Conservation (phyloP, 2,888 invertebrate genomes). For the Troilus luridus region DNA sequence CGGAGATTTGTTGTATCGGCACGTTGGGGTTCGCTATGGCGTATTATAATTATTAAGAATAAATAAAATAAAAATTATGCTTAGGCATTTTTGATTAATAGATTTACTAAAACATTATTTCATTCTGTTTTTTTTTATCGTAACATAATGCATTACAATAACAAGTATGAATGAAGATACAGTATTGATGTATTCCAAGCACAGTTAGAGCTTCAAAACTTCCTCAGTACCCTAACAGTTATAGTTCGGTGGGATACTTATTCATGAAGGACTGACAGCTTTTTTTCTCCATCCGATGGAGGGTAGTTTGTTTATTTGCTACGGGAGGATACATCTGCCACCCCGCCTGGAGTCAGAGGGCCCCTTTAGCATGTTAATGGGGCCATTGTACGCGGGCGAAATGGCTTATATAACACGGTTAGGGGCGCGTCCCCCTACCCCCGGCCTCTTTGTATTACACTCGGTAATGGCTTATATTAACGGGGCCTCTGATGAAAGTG, state of each 20-base stretch:
- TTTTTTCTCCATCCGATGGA: not conserved
- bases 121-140: too few species aligned
- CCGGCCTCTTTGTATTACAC: not conserved
- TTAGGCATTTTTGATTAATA: too few species aligned
- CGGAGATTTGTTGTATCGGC: too few species aligned
- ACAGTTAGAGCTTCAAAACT: not conserved
- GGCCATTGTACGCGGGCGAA: not conserved
- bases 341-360: not conserved
- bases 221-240: not conserved
- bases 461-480: conserved; percentile 42
- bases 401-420: conserved; percentile 46
- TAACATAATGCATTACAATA: too few species aligned
- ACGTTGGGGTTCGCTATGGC: too few species aligned
- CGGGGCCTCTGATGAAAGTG: conserved; percentile 10
- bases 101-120: too few species aligned
- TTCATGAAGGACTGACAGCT: conserved; percentile 27
- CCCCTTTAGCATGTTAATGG: conserved; percentile 45
- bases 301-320: conserved; percentile 43
- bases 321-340: not conserved
- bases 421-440: not conserved
- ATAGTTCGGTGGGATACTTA: not conserved
- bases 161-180: not conserved
- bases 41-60: too few species aligned
- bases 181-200: not conserved
- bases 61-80: too few species aligned